Conservation (phyloP, 2,888 invertebrate genomes). For the Drosophila leonis region DNA sequence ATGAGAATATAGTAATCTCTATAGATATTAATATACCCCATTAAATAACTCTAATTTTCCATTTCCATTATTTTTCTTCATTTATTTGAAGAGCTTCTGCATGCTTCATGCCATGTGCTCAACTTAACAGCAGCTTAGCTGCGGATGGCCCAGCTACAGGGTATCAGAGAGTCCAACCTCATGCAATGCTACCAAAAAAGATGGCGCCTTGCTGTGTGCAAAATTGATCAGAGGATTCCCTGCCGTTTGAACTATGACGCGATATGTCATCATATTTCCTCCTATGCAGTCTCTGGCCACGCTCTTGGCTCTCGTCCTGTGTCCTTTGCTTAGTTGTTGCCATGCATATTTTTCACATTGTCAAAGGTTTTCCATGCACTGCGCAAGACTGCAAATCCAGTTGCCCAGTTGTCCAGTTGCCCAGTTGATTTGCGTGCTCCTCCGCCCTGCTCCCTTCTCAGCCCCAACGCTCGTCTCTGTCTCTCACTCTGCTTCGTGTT, state of each 20-base stretch:
- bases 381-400: constrained; percentile 62
- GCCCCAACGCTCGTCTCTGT: background rate
- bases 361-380: constrained; percentile 62
- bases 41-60: background rate
- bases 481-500: constrained; percentile 33
- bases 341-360: constrained; percentile 73
- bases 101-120: background rate
- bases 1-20: no score
- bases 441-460: background rate
- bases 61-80: no score
- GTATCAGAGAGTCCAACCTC: constrained; percentile 37
- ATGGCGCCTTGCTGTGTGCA: constrained; percentile 85
- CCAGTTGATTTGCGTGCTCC: constrained; percentile 27
- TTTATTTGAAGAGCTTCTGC: background rate
- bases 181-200: constrained; percentile 69
- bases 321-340: constrained; percentile 43
- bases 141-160: constrained; percentile 19
- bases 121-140: background rate
- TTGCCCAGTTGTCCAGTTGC: constrained; percentile 27
- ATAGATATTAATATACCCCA: background rate
- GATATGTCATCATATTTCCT: constrained; percentile 86
- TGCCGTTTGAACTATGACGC: constrained; percentile 86
- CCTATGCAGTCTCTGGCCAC: constrained; percentile 50
- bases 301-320: constrained; percentile 22
- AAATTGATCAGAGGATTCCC: constrained; percentile 86